These are phyloP conservation scores for Cetoscarus ocellatus DNA, from an alignment of 2,797 vertebrate species.

Conservation along the genomic window DNA sequence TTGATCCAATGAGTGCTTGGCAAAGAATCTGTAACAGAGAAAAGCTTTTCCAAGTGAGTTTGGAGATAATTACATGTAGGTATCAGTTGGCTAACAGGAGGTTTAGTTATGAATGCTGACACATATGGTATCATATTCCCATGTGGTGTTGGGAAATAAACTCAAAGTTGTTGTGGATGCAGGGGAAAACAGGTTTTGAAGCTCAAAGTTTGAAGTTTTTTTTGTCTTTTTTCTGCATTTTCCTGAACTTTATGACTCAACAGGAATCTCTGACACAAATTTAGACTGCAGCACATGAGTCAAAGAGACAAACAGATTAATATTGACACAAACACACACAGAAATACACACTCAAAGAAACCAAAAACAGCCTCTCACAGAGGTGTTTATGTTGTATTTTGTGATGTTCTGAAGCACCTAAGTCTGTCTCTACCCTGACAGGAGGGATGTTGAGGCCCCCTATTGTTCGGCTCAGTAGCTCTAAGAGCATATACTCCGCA, in stretches of 20 bases:
- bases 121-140: constrained; percentile 35
- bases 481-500: constrained; percentile 38
- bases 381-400: constrained; percentile 30
- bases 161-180: constrained; percentile 9
- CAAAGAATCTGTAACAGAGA: constrained; percentile 40
- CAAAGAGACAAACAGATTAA: neutral
- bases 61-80: constrained; percentile 50
- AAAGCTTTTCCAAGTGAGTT: constrained; percentile 30
- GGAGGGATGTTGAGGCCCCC: constrained; percentile 44
- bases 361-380: constrained; percentile 4
- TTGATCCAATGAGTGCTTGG: constrained; percentile 47
- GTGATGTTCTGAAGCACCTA: constrained; percentile 26
- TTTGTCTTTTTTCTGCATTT: constrained; percentile 7
- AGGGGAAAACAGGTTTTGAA: constrained; percentile 20
- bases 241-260: constrained; percentile 3
- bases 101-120: constrained; percentile 45
- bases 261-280: neutral
- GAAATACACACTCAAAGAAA: constrained; percentile 1
- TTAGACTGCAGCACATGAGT: neutral
- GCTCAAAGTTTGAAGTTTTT: constrained; percentile 8
- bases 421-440: constrained; percentile 32
- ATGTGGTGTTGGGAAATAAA: constrained; percentile 26
- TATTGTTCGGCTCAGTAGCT: constrained; percentile 41
- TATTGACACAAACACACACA: constrained; percentile 3
- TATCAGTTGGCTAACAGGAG: constrained; percentile 26